Conservation (phyloP, 1,140 invertebrate genomes). For the Berghia stephanieae region DNA sequence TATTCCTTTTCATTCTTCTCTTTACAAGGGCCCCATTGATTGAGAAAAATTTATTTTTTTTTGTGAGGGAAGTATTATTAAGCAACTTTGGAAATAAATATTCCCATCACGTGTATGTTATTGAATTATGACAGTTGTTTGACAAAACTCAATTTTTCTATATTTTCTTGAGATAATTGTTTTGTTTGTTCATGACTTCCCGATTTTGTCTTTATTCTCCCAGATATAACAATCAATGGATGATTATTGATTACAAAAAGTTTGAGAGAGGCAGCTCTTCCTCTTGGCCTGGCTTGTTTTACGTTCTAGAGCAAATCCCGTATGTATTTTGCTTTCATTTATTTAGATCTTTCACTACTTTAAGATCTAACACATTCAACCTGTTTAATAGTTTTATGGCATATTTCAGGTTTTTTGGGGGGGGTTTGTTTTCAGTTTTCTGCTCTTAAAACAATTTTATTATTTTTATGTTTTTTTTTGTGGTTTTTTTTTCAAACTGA, state of each 20-base stretch:
- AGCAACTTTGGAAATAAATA: too few relatives aligned
- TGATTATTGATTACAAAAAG: constrained; percentile 79
- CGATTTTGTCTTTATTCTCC: neutral
- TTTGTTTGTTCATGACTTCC: neutral
- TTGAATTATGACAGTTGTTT: too few relatives aligned
- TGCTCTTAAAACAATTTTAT: neutral
- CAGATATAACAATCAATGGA: constrained; percentile 88
- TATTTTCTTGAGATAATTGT: too few relatives aligned
- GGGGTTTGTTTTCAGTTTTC: neutral
- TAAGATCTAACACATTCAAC: neutral
- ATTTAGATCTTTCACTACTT: neutral
- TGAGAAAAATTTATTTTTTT: too few relatives aligned
- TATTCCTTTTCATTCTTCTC: too few relatives aligned
- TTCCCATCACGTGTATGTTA: too few relatives aligned
- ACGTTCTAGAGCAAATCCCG: constrained; percentile 86
- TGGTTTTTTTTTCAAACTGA: neutral
- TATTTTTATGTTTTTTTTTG: constrained; percentile 5
- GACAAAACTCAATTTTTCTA: too few relatives aligned
- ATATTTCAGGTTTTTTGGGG: neutral
- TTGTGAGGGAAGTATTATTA: too few relatives aligned
- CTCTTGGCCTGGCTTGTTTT: constrained; percentile 73
- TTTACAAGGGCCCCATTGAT: too few relatives aligned
- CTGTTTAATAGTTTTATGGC: neutral
- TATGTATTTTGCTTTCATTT: constrained; percentile 62
- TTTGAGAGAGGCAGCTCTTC: constrained; percentile 70